These are phyloP conservation scores for Acrocephalus kingi DNA, from an alignment of 2,113 vertebrate species.

Conservation along the genomic window DNA sequence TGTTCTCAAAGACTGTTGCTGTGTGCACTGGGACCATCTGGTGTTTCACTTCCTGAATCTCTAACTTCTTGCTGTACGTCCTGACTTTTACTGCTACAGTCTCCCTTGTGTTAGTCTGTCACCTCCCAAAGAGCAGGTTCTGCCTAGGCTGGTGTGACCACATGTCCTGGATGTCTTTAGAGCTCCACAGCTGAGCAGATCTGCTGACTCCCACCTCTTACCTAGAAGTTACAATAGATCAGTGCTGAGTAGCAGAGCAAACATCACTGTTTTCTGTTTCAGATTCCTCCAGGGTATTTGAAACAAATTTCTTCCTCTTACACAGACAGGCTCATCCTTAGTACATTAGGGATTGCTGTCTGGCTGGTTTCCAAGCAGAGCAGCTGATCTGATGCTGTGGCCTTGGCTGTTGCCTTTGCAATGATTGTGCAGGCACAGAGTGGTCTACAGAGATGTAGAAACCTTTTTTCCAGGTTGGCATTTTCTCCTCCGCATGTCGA, in stretches of 20 bases:
- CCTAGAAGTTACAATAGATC: neutral
- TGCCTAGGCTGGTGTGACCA: fast-evolving
- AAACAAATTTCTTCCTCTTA: neutral
- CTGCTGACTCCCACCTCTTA: neutral
- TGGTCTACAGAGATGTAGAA: neutral
- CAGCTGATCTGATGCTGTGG: neutral
- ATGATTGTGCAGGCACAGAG: neutral
- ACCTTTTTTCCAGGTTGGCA: neutral
- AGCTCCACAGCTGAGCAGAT: neutral
- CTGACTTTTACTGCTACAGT: neutral
- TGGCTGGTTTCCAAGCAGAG: constrained; percentile 17
- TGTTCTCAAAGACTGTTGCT: neutral
- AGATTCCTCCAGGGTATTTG: neutral
- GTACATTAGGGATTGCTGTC: fast-evolving
- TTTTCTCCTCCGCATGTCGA: neutral
- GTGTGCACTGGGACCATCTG: neutral
- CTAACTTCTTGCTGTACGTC: neutral
- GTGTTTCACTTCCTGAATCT: neutral
- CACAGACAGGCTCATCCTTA: neutral
- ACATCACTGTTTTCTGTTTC: neutral
- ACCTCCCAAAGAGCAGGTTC: neutral
- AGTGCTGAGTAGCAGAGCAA: neutral
- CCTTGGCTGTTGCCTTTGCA: neutral
- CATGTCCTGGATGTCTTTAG: neutral
- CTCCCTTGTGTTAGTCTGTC: fast-evolving